Conservation (phyloP, 2,113 vertebrate species). For the Limanda limanda region DNA sequence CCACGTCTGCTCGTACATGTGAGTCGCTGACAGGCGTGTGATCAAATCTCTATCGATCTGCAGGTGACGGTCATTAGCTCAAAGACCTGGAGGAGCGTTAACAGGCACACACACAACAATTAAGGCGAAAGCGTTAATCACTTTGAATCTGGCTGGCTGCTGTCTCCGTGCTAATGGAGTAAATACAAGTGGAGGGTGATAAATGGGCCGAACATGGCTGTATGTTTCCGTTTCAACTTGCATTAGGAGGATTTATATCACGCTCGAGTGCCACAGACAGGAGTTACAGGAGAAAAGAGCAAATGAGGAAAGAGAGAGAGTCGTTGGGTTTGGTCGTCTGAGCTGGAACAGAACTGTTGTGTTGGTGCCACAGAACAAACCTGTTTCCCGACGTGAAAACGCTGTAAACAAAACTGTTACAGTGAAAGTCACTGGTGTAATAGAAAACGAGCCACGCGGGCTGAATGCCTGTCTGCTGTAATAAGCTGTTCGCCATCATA, state of each 20-base stretch:
- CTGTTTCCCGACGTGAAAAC: background rate
- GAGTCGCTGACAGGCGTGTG: constrained; percentile 36
- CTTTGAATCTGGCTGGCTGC: constrained; percentile 20
- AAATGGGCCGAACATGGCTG: background rate
- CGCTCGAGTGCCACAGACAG: background rate
- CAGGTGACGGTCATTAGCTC: constrained; percentile 58
- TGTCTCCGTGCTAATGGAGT: constrained; percentile 7
- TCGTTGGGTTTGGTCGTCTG: background rate
- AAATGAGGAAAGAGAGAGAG: background rate
- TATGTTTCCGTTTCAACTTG: constrained; percentile 2
- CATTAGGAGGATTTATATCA: constrained; percentile 32
- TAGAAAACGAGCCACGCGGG: constrained; percentile 16
- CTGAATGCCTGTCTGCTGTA: constrained; percentile 8
- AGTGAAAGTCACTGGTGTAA: constrained; percentile 8
- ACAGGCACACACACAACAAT: constrained; percentile 28
- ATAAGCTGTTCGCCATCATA: constrained; percentile 3
- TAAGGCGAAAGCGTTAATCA: constrained; percentile 39
- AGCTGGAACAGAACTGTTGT: too few species aligned
- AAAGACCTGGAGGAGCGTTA: constrained; percentile 39
- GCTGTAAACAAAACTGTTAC: too few species aligned
- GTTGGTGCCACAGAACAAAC: background rate
- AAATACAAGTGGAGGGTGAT: constrained; percentile 24
- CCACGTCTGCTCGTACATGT: constrained; percentile 15
- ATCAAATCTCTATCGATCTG: constrained; percentile 49
- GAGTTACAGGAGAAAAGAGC: constrained; percentile 5